Conservation (phyloP, 2,797 vertebrate genomes). For the Okamejei kenojei region DNA sequence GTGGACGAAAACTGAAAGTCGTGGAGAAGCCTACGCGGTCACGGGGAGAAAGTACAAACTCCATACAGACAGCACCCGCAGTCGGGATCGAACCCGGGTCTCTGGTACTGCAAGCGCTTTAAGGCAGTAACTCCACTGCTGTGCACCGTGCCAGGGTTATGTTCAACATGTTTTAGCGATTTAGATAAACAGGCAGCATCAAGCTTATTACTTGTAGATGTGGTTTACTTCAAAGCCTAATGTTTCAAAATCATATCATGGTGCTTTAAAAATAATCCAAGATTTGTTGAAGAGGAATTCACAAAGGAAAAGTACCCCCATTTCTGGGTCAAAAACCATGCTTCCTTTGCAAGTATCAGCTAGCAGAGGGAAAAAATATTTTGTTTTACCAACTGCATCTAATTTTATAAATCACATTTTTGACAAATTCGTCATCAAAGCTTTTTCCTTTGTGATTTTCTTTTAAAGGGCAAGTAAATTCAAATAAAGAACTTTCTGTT, state of each 20-base stretch:
- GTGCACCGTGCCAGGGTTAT: too few species aligned
- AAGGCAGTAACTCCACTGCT: too few species aligned
- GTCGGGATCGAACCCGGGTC: too few species aligned
- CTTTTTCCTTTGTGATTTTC: conserved; percentile 17
- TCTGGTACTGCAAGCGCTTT: too few species aligned
- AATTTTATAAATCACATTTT: background rate
- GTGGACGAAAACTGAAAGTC: too few species aligned
- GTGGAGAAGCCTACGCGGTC: too few species aligned
- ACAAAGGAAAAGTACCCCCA: background rate
- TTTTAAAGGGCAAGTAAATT: background rate
- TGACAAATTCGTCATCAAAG: conserved; percentile 10
- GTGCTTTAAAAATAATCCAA: background rate
- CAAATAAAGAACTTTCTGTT: conserved; percentile 24
- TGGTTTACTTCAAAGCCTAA: conserved; percentile 12
- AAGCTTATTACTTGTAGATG: background rate
- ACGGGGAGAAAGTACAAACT: too few species aligned
- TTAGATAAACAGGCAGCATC: conserved; percentile 16
- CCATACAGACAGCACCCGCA: too few species aligned
- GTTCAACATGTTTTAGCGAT: background rate
- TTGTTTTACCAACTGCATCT: conserved; percentile 22
- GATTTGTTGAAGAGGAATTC: conserved; percentile 26
- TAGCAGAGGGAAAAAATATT: conserved; percentile 12
- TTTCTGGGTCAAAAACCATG: conserved; percentile 29
- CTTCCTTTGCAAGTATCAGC: background rate
- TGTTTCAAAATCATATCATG: conserved; percentile 22